Percentiles rank a stretch among this genome's conserved stretches.
Conservation (phyloP, 2,888 invertebrate species). For the Desoria tigrina region DNA sequence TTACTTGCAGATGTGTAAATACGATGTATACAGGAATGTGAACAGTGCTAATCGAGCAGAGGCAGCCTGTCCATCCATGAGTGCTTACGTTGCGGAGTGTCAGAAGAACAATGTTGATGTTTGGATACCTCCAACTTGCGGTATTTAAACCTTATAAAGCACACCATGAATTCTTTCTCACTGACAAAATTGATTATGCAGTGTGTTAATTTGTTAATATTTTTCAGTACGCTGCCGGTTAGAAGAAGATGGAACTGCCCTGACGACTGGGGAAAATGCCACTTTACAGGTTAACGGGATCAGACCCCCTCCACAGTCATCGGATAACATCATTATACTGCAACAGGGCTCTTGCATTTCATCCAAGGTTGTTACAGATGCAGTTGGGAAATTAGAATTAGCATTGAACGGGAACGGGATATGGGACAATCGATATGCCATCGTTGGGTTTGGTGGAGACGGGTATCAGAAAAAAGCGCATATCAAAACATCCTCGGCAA, state of each 20-base stretch:
- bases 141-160: constrained; percentile 56
- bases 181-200: no score
- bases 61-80: constrained; percentile 57
- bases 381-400: constrained; percentile 51
- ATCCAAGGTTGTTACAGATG: constrained; percentile 36
- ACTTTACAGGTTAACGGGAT: constrained; percentile 47
- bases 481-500: constrained; percentile 57
- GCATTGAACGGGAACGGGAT: constrained; percentile 55
- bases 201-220: no score
- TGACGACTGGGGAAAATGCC: constrained; percentile 55
- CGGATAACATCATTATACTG: constrained; percentile 61
- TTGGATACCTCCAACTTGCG: constrained; percentile 58
- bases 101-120: constrained; percentile 57
- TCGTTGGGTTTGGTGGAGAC: constrained; percentile 58
- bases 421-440: constrained; percentile 58
- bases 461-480: constrained; percentile 55
- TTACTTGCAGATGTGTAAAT: constrained; percentile 57
- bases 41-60: constrained; percentile 53
- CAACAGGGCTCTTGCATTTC: constrained; percentile 58
- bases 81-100: constrained; percentile 59
- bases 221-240: constrained; percentile 55
- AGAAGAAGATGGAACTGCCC: constrained; percentile 54
- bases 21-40: constrained; percentile 48
- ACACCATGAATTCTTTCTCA: no score
- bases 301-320: constrained; percentile 55